phyloP scores from a whole-genome alignment of 1,140 invertebrate genomes.

The Drosophila obscura region DNA sequence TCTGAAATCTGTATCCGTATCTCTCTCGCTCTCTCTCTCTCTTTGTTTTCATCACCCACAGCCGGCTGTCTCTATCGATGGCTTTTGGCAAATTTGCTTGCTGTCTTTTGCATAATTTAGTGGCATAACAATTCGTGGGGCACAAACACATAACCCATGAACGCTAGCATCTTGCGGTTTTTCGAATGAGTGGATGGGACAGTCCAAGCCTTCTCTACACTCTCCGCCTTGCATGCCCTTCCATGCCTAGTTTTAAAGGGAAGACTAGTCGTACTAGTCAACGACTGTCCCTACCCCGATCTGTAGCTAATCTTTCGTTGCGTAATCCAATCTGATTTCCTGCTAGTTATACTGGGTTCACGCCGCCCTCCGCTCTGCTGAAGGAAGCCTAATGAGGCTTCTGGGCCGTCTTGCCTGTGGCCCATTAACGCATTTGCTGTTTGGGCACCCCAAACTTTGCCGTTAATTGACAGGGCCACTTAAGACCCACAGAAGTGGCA shows the following conservation, averaged over 20 bases:
- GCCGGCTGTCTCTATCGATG: no score
- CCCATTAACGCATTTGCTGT: constrained; percentile 44
- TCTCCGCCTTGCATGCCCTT: no score
- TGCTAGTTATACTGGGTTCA: constrained; percentile 17
- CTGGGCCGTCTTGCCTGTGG: constrained; percentile 1
- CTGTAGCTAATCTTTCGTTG: constrained; percentile 44
- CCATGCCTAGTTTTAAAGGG: no score
- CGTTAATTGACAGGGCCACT: constrained; percentile 50
- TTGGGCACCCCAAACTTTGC: constrained; percentile 39
- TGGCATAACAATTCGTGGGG: constrained; percentile 1
- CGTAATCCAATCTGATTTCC: constrained; percentile 47
- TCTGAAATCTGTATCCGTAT: constrained; percentile 1
- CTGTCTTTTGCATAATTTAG: constrained; percentile 26
- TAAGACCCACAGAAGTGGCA: constrained; percentile 32
- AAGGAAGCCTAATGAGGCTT: constrained; percentile 45
- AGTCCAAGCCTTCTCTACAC: no score
- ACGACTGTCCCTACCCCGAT: background rate
- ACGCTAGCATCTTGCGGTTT: no score
- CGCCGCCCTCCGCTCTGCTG: background rate
- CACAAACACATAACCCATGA: background rate
- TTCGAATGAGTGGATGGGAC: no score
- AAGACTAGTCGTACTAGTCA: background rate
- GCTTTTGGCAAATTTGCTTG: constrained; percentile 11
- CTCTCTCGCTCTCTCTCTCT: constrained; percentile 1
- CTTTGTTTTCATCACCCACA: background rate